Conservation (phyloP, 2,113 vertebrate genomes). For the Chaetura pelagica region DNA sequence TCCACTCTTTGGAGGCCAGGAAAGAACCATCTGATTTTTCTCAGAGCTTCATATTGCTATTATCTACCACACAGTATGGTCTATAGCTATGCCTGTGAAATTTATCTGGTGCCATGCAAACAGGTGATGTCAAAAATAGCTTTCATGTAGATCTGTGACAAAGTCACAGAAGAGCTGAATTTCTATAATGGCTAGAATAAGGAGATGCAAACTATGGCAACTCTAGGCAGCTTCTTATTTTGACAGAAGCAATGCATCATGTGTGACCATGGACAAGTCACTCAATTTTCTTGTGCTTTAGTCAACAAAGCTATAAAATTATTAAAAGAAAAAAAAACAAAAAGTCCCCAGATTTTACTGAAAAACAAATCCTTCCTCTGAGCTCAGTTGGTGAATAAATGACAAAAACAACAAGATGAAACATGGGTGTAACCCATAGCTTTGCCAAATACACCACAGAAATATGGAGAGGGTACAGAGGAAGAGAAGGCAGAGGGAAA, state of each 20-base stretch:
- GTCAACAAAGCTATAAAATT: slow-evolving; percentile 69
- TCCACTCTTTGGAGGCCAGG: neutral
- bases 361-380: slow-evolving; percentile 58
- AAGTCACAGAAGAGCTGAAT: neutral
- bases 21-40: neutral
- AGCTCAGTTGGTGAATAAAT: slow-evolving; percentile 66
- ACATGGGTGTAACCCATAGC: slow-evolving; percentile 62
- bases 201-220: neutral
- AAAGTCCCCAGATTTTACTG: slow-evolving; percentile 51
- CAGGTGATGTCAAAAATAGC: neutral
- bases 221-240: slow-evolving; percentile 40
- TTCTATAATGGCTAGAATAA: neutral
- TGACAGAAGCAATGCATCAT: slow-evolving; percentile 48
- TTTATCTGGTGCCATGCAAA: neutral
- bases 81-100: neutral
- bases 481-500: neutral
- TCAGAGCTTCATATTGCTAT: neutral
- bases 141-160: neutral
- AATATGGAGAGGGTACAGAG: slow-evolving; percentile 49
- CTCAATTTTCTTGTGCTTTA: slow-evolving; percentile 44
- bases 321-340: slow-evolving; percentile 53
- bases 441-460: slow-evolving; percentile 59
- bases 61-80: neutral
- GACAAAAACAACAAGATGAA: slow-evolving; percentile 66
- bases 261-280: neutral